Conservation (phyloP, 2,888 invertebrate genomes). For the Nymphalis polychloros region DNA sequence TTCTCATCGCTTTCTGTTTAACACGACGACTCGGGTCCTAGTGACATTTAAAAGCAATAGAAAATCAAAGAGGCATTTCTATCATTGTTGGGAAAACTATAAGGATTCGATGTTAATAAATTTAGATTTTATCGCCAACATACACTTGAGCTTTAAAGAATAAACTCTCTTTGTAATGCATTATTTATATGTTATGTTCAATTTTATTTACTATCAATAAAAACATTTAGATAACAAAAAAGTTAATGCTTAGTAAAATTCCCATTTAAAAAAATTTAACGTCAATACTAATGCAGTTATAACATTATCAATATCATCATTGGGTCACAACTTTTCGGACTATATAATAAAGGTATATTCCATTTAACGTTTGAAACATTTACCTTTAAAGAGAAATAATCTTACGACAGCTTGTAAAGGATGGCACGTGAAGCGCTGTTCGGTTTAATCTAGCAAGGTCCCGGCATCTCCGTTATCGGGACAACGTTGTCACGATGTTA, state of each 20-base stretch:
- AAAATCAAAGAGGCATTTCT: conserved; percentile 50
- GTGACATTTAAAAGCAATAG: conserved; percentile 70
- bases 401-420: conserved; percentile 37
- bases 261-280: too few relatives aligned
- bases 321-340: too few relatives aligned
- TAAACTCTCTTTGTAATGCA: neutral
- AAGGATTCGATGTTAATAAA: conserved; percentile 38
- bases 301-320: too few relatives aligned
- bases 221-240: too few relatives aligned
- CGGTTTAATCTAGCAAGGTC: conserved; percentile 72
- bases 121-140: conserved; percentile 35
- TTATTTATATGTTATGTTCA: neutral
- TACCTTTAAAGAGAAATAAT: conserved; percentile 28
- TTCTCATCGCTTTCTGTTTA: conserved; percentile 38
- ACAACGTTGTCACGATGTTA: conserved; percentile 71
- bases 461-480: conserved; percentile 72
- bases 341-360: too few relatives aligned
- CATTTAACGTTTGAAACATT: conserved; percentile 10
- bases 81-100: conserved; percentile 42
- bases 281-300: too few relatives aligned
- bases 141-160: neutral
- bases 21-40: conserved; percentile 52
- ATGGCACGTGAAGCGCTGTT: conserved; percentile 51
- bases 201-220: too few relatives aligned
- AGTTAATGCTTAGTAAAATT: too few relatives aligned